phyloP scores from a whole-genome alignment of 2,888 invertebrate genomes.

The Pammene fasciana region DNA sequence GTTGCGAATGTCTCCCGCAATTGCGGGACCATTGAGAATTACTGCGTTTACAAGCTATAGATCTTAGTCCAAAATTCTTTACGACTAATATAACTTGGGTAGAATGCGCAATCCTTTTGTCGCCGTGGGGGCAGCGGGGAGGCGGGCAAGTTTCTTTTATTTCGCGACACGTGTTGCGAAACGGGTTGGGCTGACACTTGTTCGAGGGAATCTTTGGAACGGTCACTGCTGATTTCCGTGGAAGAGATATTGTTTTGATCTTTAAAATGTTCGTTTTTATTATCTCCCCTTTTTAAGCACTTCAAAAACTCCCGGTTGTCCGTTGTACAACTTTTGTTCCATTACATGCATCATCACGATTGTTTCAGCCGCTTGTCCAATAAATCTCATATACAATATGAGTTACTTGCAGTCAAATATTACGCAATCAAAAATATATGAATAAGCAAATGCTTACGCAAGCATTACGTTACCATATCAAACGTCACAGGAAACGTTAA shows the following conservation, averaged over 20 bases:
- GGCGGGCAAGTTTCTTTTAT: constrained; percentile 78
- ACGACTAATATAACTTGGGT: constrained; percentile 78
- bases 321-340: neutral
- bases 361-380: constrained; percentile 3
- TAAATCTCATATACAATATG: constrained; percentile 10
- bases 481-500: constrained; percentile 45
- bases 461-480: constrained; percentile 35
- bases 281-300: constrained; percentile 42
- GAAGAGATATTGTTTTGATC: constrained; percentile 61
- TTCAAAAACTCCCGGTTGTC: constrained; percentile 31
- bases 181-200: constrained; percentile 81
- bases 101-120: constrained; percentile 77
- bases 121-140: constrained; percentile 60
- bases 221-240: constrained; percentile 66
- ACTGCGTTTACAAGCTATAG: constrained; percentile 79
- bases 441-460: constrained; percentile 30
- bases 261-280: constrained; percentile 54
- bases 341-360: neutral
- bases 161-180: constrained; percentile 80
- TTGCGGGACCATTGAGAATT: constrained; percentile 80
- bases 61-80: constrained; percentile 81
- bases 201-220: constrained; percentile 67
- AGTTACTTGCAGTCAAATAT: constrained; percentile 18
- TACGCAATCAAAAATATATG: constrained; percentile 23
- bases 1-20: constrained; percentile 80